Evolutionary conservation across 35 echinoderm and acorn worm species (phyloP), one percentile per base, ranked within the genome.

Genomic region (Apostichopus californicus): DNA sequence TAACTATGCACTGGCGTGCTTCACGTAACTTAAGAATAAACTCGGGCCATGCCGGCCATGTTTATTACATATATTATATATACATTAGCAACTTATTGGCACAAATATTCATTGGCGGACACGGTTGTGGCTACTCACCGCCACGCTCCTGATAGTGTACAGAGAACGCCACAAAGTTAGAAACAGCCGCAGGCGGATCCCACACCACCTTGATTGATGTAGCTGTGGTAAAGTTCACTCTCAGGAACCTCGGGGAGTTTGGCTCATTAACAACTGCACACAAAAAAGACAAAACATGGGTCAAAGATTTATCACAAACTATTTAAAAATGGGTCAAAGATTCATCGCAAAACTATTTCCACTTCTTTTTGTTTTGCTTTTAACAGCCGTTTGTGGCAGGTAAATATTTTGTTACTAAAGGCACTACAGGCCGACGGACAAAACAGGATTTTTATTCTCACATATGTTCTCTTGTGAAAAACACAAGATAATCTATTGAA

Each of bases 131-230:
- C 0, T 10, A 73, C 86, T 72, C 64, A 89, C 86, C 86, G 21
- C 64, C 86, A 15, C 8, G 58, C 25, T 72, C 68, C 54, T 89
- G 18, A 55, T 10, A 89, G 61, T 89, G 86, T 18, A 89, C 60
- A 28, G 86, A 72, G 61, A 89, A 89, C 28, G 86, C 86, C 9
- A 89, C 63, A 52, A 89, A 52, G 28, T 66, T 89, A 57, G 17
- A 17, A 5, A 15, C 64, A 9, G 53, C 14, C 1, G 46, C 15
- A 12, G 86, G 86, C 46, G 26, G 68, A 34, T 89, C 86, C 86
- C 86, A 71, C 12, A 8, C 68, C 21, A 71, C n/a, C 61, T 87
- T 87, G 5, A 87, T 59, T 63, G 54, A 63, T 11, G 86, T 65
- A 52, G 56, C 64, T 5, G 58, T 87, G 25, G 86, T 87, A n/a